Conservation (phyloP, 1,140 invertebrate genomes). For the Drosophila lini region DNA sequence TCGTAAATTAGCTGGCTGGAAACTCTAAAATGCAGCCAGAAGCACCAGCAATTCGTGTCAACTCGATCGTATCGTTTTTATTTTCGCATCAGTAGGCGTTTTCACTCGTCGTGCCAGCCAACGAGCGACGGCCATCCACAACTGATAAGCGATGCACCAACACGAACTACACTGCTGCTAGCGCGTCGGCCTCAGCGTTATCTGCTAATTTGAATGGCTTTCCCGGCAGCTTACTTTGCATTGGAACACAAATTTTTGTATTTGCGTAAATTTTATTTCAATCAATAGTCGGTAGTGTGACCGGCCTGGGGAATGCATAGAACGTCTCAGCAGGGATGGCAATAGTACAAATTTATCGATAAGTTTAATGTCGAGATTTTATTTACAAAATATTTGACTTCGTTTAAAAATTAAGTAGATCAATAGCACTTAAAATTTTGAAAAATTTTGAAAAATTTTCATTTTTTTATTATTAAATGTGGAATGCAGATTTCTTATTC, state of each 20-base stretch:
- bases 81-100: constrained; percentile 50
- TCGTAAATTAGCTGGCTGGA: constrained; percentile 11
- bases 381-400: too few relatives aligned
- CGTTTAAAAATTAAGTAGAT: too few relatives aligned
- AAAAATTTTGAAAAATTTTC: too few relatives aligned
- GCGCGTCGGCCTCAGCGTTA: not conserved
- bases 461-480: too few relatives aligned
- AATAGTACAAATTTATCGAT: not conserved
- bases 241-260: constrained; percentile 62
- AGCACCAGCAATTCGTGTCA: constrained; percentile 5
- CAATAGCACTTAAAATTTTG: too few relatives aligned
- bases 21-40: not conserved
- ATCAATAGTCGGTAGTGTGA: constrained; percentile 40
- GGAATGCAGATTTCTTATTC: too few relatives aligned
- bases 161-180: not conserved
- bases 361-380: too few relatives aligned
- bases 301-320: not conserved
- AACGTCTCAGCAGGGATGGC: not conserved
- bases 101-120: constrained; percentile 22
- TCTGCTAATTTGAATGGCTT: not conserved
- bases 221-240: constrained; percentile 66
- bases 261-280: constrained; percentile 63
- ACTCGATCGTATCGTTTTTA: not conserved
- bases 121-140: not conserved
- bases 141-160: not conserved